Conservation (phyloP, 2,888 invertebrate genomes). For the Leptogaster cylindrica region DNA sequence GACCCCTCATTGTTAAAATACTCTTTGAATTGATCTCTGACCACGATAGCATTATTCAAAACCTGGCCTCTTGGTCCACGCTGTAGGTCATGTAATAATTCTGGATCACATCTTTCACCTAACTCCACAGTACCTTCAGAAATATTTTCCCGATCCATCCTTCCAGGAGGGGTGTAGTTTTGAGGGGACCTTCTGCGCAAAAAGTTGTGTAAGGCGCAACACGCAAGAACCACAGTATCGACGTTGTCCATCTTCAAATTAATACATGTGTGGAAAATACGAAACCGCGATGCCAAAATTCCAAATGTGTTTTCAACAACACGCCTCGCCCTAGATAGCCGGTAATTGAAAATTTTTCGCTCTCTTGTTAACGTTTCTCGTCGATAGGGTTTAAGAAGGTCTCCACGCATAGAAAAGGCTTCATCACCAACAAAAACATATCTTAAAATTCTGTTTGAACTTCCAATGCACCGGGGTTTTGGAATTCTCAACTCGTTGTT, state of each 20-base stretch:
- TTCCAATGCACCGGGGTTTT: background rate
- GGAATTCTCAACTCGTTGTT: background rate
- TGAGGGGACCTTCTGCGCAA: no score
- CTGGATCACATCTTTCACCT: no score
- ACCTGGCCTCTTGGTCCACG: no score
- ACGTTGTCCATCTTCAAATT: background rate
- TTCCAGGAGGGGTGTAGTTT: no score
- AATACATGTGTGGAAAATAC: background rate
- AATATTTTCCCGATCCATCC: no score
- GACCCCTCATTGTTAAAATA: no score
- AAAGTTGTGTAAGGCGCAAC: background rate
- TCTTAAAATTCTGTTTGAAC: background rate
- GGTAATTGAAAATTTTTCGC: no score
- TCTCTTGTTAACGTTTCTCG: no score
- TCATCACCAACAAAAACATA: conserved; percentile 16
- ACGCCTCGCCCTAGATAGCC: background rate
- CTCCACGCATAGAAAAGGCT: background rate
- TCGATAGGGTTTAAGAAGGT: background rate
- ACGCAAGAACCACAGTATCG: background rate
- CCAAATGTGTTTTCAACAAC: background rate
- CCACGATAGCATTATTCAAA: no score
- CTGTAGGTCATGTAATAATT: no score
- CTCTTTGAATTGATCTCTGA: no score
- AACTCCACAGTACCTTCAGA: no score
- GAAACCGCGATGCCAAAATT: background rate